Percentiles rank a stretch among this genome's conserved stretches.
These are phyloP conservation scores for Xanthostigma xanthostigma DNA, from an alignment of 2,888 invertebrate genomes.

Conservation along the genomic window DNA sequence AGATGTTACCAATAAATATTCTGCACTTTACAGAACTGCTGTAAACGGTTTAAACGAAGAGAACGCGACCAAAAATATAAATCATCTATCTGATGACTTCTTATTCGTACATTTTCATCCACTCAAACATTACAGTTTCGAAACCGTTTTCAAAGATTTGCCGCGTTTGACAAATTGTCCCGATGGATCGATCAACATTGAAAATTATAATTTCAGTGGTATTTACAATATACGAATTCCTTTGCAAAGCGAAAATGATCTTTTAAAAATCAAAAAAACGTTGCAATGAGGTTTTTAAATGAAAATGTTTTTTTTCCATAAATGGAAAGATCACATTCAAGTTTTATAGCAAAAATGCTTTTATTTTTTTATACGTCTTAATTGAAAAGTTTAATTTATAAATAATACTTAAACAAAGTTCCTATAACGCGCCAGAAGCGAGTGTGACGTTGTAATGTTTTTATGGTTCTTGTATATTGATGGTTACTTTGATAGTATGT, in stretches of 20 bases:
- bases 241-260: neutral
- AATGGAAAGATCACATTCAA: too few species aligned
- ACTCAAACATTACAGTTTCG: conserved; percentile 27
- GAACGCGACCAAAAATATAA: conserved; percentile 18
- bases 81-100: conserved; percentile 31
- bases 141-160: conserved; percentile 18
- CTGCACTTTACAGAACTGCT: conserved; percentile 5
- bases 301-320: too few species aligned
- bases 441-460: too few species aligned
- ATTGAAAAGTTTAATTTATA: too few species aligned
- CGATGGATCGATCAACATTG: neutral
- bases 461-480: too few species aligned
- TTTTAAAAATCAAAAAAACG: too few species aligned
- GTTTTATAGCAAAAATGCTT: too few species aligned
- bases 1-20: conserved; percentile 20
- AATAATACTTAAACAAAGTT: too few species aligned
- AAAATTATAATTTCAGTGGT: neutral
- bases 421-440: too few species aligned
- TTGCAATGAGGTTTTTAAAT: too few species aligned
- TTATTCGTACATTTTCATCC: conserved; percentile 40
- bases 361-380: too few species aligned
- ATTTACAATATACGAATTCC: neutral
- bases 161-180: conserved; percentile 19
- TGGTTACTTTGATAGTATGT: too few species aligned
- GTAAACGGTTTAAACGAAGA: conserved; percentile 10